Evolutionary conservation across 2,797 vertebrate species (phyloP).

Genomic region (Semotilus atromaculatus): DNA sequence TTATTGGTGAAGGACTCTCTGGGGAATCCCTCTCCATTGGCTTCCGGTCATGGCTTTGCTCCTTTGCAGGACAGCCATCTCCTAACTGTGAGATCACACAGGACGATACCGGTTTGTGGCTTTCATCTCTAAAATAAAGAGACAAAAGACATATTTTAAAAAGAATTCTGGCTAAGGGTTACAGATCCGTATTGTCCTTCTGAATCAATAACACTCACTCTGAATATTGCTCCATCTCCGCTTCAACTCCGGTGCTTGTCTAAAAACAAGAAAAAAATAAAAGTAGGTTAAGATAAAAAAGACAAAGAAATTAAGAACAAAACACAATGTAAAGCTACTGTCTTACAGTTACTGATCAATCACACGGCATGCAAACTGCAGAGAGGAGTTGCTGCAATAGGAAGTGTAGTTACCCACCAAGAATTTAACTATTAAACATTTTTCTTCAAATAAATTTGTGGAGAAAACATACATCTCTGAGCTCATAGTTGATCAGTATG

Average conservation of each 20-base stretch:
- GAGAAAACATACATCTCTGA: background rate
- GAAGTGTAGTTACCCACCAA: background rate
- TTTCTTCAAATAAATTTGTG: background rate
- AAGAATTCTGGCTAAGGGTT: background rate
- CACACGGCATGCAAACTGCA: background rate
- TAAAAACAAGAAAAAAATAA: background rate
- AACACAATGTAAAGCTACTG: background rate
- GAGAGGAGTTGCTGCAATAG: background rate
- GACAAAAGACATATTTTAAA: background rate
- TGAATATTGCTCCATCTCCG: slow-evolving; percentile 7
- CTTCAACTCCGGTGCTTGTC: slow-evolving; percentile 24
- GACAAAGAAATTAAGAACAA: too few relatives aligned
- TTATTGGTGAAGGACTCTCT: slow-evolving; percentile 53
- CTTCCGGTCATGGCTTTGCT: slow-evolving; percentile 7
- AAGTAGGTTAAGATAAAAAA: background rate
- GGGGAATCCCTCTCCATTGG: slow-evolving; percentile 48
- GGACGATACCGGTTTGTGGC: slow-evolving; percentile 3
- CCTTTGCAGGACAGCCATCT: slow-evolving; percentile 21
- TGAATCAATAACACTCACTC: slow-evolving; percentile 35
- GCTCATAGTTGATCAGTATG: background rate
- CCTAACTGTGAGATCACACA: slow-evolving; percentile 35
- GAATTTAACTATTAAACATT: background rate
- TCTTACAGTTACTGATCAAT: background rate
- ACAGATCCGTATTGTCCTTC: background rate
- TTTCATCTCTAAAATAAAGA: slow-evolving; percentile 59